Percentiles rank a stretch among this genome's conserved stretches.
Conservation (phyloP, 2,797 vertebrate genomes). For the Petrocephalus sullivani region DNA sequence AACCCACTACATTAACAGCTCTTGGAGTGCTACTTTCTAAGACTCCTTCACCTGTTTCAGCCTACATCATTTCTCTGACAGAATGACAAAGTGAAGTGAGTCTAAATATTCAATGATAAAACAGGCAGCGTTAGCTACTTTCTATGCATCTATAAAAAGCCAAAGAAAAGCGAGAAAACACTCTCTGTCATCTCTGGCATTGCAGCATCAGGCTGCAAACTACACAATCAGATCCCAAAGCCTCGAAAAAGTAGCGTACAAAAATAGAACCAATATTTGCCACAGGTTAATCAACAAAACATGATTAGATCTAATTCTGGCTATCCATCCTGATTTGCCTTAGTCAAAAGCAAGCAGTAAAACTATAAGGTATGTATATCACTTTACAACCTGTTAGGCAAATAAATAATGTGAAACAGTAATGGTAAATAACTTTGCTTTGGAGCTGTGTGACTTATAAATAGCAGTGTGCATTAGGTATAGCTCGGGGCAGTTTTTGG, state of each 20-base stretch:
- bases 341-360: background rate
- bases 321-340: background rate
- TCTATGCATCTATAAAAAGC: background rate
- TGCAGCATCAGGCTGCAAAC: background rate
- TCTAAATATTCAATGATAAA: background rate
- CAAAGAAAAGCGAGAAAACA: background rate
- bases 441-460: background rate
- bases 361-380: background rate
- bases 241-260: background rate
- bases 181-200: background rate
- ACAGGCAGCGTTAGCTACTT: background rate
- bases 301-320: background rate
- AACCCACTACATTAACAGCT: background rate
- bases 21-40: background rate
- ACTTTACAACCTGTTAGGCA: background rate
- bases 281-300: background rate
- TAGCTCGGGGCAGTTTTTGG: background rate
- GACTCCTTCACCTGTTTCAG: background rate
- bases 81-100: background rate
- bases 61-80: background rate
- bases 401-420: background rate
- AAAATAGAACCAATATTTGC: background rate
- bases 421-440: background rate
- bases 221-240: background rate
- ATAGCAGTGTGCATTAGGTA: background rate